Base-by-base conservation (phyloP, 2,113 vertebrate genomes). In the Erythrolamprus reginae region DNA sequence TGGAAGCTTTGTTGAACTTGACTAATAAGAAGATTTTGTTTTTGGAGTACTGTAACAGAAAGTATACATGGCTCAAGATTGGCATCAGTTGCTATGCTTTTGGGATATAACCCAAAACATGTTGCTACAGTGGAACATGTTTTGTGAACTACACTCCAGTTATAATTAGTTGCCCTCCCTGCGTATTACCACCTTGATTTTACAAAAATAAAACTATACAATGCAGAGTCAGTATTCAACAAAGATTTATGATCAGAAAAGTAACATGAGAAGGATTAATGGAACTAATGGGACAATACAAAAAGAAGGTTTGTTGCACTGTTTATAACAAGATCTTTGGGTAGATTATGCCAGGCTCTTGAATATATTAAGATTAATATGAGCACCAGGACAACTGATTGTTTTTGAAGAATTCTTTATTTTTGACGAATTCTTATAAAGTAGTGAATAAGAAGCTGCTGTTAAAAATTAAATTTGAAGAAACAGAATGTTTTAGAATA, bases 11-110 rank as follows among this genome's bases (percentile, higher is more conserved):
- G 0, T 88, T 70, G 23, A 19, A 17, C 55, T 86, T 86, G 82
- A 8, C 52, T 47, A 77, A 0, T 1, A 89, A 33, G 1, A 0
- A 45, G 1, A 0, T 0, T 83, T 53, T 33, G 42, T 51, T 86
- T 86, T 48, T 1, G 15, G 1, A 92, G 61, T 28, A 4, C 0
- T 26, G 15, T 56, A 50, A 52, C 17, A 3, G 58, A 52, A 85
- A 61, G n/a, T 89, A 33, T 84, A 17, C 58, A 47, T 51, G 45
- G 82, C 50, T 50, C 82, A 61, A 48, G 21, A 21, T 82, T 82
- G n/a, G 26, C 65, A 55, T 87, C 51, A 33, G 17, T 82, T 90
- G 33, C 50, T 12, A 45, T 38, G 10, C 77, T 87, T 90, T 56
- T 19, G 52, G 28, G n/a, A 45, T 33, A 52, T 87, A 51, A 28